Evolutionary conservation across 2,113 vertebrate genomes (phyloP), one percentile per base, ranked within the genome.

Genomic region (Sphaerodactylus townsendi): DNA sequence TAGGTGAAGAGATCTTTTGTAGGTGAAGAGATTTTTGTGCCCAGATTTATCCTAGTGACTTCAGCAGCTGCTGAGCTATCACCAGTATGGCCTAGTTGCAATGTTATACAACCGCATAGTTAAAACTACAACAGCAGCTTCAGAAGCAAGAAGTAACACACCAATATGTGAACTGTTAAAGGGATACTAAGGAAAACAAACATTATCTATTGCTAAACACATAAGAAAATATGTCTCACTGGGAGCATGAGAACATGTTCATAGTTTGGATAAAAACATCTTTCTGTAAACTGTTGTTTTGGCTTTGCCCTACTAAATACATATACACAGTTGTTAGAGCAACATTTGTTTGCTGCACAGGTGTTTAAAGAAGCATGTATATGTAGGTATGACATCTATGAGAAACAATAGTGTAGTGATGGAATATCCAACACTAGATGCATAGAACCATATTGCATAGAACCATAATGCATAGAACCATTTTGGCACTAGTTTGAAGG

Each of bases 201-300:
- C 65, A 48, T 56, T 28, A 28, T 10, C 23, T 10, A 3, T 70
- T 82, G 9, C 15, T 74, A 39, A 65, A 25, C 14, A 73, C 5
- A 64, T 13, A 62, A 6, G n/a, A 64, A 8, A 74, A 25, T 66
- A n/a, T 39, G 17, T 23, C 25, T 59, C 23, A 28, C 46, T 10
- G 3, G 13, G 50, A 39, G 15, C 50, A 10, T 19, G 37, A 41
- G 39, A 85, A 9, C 15, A 30, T 21, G 15, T 13, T 23, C n/a
- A 2, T 69, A 53, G 48, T 19, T 8, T 37, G 39, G 7, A 78
- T 74, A 77, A 15, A 25, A 37, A 37, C 5, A 37, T 64, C 23
- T 64, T 37, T 71, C 74, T 70, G 4, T 77, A 44, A 59, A n/a
- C 21, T n/a, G 33, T 48, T n/a, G 80, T 82, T 77, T 88, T 75